Conservation (phyloP, 2,888 invertebrate species). For the Tineola bisselliella region DNA sequence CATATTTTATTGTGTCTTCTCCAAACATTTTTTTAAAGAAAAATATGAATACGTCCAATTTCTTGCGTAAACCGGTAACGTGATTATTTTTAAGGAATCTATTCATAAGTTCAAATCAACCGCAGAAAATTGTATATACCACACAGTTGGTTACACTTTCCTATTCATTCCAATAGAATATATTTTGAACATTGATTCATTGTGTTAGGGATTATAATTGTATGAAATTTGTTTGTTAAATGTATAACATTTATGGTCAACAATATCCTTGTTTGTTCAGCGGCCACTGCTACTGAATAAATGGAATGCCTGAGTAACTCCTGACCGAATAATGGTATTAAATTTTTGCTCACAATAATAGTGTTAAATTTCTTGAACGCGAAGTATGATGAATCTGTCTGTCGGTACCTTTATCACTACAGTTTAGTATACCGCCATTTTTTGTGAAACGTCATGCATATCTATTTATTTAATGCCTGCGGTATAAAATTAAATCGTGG, state of each 20-base stretch:
- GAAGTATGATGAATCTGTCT: constrained; percentile 56
- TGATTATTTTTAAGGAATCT: constrained; percentile 20
- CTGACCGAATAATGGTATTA: constrained; percentile 49
- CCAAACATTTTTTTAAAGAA: neutral
- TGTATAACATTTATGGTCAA: neutral
- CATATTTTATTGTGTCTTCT: neutral
- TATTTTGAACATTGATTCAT: neutral
- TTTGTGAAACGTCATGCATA: neutral
- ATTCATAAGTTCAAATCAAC: constrained; percentile 49
- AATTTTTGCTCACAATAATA: constrained; percentile 48
- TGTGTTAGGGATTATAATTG: neutral
- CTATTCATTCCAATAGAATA: neutral
- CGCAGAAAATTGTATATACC: constrained; percentile 46
- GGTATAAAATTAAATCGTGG: neutral
- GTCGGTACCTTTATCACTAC: constrained; percentile 21
- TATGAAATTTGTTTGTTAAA: neutral
- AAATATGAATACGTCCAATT: neutral
- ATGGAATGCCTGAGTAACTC: constrained; percentile 33
- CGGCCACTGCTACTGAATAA: constrained; percentile 34
- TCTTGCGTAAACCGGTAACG: constrained; percentile 6
- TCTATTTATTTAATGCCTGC: neutral
- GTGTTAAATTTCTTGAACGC: constrained; percentile 60
- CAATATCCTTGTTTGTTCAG: constrained; percentile 42
- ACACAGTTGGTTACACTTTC: neutral
- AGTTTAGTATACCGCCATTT: neutral